phyloP scores from a whole-genome alignment of 1,140 invertebrate species.

The Lucilia sericata region DNA sequence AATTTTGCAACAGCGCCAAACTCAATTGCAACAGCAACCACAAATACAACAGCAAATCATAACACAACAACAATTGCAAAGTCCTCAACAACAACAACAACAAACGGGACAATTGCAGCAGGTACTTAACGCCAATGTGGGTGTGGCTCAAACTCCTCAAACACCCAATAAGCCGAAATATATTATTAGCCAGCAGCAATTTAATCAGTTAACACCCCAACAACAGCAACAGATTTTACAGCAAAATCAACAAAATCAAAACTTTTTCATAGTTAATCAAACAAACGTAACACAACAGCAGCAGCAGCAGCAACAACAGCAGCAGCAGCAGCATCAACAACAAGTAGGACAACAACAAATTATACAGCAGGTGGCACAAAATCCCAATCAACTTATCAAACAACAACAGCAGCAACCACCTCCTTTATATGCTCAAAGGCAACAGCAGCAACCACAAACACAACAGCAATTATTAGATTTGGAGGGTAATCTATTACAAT shows the following conservation, averaged over 20 bases:
- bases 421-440: slow-evolving; percentile 45
- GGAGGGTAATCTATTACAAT: slow-evolving; percentile 6
- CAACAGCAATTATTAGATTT: slow-evolving; percentile 37
- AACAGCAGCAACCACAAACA: slow-evolving; percentile 5
- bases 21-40: slow-evolving; percentile 49
- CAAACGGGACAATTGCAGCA: slow-evolving; percentile 44
- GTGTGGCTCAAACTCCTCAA: slow-evolving; percentile 27
- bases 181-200: slow-evolving; percentile 70
- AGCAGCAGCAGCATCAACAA: too few species aligned
- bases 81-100: slow-evolving; percentile 50
- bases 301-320: slow-evolving; percentile 67
- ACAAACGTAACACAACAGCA: slow-evolving; percentile 66
- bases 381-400: slow-evolving; percentile 49
- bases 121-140: not conserved
- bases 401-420: slow-evolving; percentile 55
- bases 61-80: slow-evolving; percentile 44
- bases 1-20: slow-evolving; percentile 47
- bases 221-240: slow-evolving; percentile 70
- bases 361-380: slow-evolving; percentile 54
- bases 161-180: slow-evolving; percentile 58
- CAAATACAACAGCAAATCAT: slow-evolving; percentile 46
- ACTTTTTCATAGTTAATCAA: slow-evolving; percentile 65
- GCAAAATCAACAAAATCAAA: slow-evolving; percentile 65
- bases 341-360: slow-evolving; percentile 68
- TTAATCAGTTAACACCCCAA: slow-evolving; percentile 71